Conservation (phyloP, 35 echinoderm and acorn worm species). For the Ophioderma brevispina region DNA sequence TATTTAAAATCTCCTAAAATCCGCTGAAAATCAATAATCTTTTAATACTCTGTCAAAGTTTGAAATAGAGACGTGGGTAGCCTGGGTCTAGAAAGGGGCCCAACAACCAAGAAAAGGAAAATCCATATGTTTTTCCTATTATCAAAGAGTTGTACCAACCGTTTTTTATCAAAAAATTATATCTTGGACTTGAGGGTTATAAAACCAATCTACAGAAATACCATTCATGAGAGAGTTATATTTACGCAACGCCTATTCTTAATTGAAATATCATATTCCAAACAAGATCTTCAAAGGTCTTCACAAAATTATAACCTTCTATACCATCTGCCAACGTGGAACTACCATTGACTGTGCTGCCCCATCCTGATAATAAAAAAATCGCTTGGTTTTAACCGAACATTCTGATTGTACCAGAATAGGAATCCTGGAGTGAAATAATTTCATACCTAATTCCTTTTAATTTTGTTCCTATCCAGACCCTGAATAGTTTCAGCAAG, state of each 20-base stretch:
- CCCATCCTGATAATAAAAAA: background rate
- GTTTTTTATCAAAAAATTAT: background rate
- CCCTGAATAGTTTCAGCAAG: background rate
- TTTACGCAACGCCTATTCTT: background rate
- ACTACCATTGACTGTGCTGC: too few relatives aligned
- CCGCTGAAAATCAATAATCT: too few relatives aligned
- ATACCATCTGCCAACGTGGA: too few relatives aligned
- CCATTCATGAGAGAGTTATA: background rate
- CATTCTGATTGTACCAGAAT: background rate
- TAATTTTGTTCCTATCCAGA: background rate
- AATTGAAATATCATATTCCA: constrained; percentile 2
- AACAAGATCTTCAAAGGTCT: background rate
- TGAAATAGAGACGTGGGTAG: too few relatives aligned
- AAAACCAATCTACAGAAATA: background rate
- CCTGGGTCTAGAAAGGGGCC: too few relatives aligned
- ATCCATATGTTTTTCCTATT: background rate
- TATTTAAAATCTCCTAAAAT: too few relatives aligned
- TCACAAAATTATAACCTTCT: too few relatives aligned
- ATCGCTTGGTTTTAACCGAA: background rate
- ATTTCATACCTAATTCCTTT: background rate
- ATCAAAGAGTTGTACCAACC: background rate
- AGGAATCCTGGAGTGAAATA: background rate
- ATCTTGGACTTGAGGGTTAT: background rate
- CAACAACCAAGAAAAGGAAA: too few relatives aligned
- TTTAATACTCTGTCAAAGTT: too few relatives aligned